These are phyloP conservation scores for Augiades crinisus DNA, from an alignment of 2,888 invertebrate genomes.

Conservation along the genomic window DNA sequence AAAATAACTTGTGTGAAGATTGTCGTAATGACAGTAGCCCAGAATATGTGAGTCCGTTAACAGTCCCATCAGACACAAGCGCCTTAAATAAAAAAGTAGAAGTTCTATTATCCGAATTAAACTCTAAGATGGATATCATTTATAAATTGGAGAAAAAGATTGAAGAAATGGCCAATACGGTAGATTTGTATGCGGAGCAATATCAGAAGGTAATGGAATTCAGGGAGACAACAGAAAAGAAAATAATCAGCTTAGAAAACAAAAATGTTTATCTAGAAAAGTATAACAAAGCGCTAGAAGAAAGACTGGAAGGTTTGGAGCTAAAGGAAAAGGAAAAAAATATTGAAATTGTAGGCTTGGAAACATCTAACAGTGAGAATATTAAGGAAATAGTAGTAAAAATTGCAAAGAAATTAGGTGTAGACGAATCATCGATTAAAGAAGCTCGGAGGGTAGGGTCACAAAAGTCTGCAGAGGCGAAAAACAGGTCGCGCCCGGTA, in stretches of 20 bases:
- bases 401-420: conserved; percentile 12
- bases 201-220: conserved; percentile 25
- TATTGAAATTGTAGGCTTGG: conserved; percentile 24
- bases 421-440: conserved; percentile 7
- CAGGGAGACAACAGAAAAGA: conserved; percentile 26
- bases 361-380: background rate
- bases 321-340: conserved; percentile 24
- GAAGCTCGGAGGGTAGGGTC: conserved; percentile 23
- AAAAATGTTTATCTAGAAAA: conserved; percentile 27
- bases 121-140: conserved; percentile 26
- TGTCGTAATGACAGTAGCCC: background rate
- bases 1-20: conserved; percentile 1
- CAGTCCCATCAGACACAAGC: background rate
- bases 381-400: background rate
- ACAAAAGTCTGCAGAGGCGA: conserved; percentile 8
- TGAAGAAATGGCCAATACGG: conserved; percentile 17
- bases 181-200: conserved; percentile 25
- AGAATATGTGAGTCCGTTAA: background rate
- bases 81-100: conserved; percentile 1
- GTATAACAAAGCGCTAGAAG: conserved; percentile 27
- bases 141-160: conserved; percentile 24
- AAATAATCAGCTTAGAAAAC: conserved; percentile 23
- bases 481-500: background rate
- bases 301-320: conserved; percentile 14
- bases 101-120: conserved; percentile 15